A percentile compares a stretch with the other conserved stretches of the same genome.
Conservation (phyloP, 2,797 vertebrate species). For the Acanthiza pusilla region DNA sequence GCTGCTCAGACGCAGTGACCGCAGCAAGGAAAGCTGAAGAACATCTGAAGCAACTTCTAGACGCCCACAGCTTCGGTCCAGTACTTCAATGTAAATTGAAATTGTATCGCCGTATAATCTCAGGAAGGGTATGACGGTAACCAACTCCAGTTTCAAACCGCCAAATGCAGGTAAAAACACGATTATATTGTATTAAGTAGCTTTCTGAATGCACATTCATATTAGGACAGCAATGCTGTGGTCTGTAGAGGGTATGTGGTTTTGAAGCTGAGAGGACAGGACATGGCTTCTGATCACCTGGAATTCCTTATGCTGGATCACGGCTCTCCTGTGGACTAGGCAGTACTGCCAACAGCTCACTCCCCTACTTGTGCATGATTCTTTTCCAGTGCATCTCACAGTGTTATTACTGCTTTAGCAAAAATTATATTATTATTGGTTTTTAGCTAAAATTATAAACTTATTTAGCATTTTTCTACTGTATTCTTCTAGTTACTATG, state of each 20-base stretch:
- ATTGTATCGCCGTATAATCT: fast-evolving
- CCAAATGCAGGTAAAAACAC: background rate
- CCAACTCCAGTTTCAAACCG: background rate
- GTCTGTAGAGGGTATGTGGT: background rate
- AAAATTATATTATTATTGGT: no score
- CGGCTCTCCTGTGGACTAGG: background rate
- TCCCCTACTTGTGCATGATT: fast-evolving
- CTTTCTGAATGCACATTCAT: background rate
- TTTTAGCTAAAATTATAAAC: background rate
- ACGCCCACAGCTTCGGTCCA: background rate
- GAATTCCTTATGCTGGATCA: background rate
- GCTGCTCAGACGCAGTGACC: fast-evolving
- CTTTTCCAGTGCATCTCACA: background rate
- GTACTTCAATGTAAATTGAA: background rate
- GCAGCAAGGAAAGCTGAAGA: background rate
- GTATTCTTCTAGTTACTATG: background rate
- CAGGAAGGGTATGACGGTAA: background rate
- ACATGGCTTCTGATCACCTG: background rate
- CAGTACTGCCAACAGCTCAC: background rate
- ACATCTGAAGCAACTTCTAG: background rate
- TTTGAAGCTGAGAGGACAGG: background rate
- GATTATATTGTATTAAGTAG: background rate
- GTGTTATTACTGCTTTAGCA: background rate
- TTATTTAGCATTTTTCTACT: background rate
- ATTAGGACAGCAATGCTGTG: background rate